Evolutionary conservation across 2,113 vertebrate genomes (phyloP).

Genomic region (Thinocorus orbignyianus): DNA sequence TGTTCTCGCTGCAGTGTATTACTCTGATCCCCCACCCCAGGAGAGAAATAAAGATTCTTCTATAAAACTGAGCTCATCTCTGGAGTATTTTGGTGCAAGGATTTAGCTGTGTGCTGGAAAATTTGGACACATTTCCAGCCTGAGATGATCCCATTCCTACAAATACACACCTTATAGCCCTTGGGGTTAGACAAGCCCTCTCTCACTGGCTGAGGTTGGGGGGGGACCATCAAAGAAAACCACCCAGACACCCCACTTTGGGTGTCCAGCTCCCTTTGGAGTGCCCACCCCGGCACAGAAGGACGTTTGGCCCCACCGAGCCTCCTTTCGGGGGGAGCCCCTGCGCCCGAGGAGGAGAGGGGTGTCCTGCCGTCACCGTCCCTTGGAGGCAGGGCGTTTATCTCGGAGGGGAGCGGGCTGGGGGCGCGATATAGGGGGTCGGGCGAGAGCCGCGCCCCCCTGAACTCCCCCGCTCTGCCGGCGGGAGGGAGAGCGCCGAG

Average conservation of each 20-base stretch:
- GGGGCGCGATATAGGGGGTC: not conserved
- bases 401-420: not conserved
- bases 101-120: not conserved
- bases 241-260: not conserved
- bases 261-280: not conserved
- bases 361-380: not conserved
- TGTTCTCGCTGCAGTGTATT: not conserved
- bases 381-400: not conserved
- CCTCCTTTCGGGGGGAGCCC: not conserved
- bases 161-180: not conserved
- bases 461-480: not conserved
- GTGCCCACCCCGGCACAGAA: not conserved
- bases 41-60: not conserved
- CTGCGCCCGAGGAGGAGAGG: not conserved
- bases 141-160: not conserved
- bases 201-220: not conserved
- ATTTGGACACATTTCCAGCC: accelerated
- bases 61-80: not conserved
- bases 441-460: not conserved
- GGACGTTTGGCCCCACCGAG: not conserved
- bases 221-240: not conserved
- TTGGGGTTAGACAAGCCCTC: not conserved
- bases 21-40: not conserved
- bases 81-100: not conserved
- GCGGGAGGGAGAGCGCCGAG: not conserved